Evolutionary conservation across 2,888 invertebrate species (phyloP), one percentile per base, ranked within the genome.

Genomic region (Ophion costatus): DNA sequence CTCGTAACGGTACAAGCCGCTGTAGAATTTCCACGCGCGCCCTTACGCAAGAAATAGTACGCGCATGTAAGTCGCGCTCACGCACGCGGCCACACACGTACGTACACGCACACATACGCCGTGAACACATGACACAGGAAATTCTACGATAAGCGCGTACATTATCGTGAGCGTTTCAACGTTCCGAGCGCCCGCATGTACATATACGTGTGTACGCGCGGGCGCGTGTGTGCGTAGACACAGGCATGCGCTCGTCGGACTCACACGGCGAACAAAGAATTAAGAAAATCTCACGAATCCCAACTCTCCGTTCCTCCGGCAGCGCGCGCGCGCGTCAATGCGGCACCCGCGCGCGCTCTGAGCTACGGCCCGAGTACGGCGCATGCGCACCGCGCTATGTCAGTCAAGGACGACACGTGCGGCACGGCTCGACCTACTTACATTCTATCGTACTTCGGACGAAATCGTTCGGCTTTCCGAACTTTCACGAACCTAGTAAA

Each of bases 321-420:
- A 5, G 51, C 17, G 51, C 51, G 51, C 51, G 51, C 57, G 82
- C 84, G 81, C 80, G 84, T 88, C 89, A 89, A 89, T 89, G 88
- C 90, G 89, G 89, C 89, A 88, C 88, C 88, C 51, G 17, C 17
- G 51, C 51, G 70, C 66, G 66, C 71, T 69, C 51, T 77, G 70
- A 67, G 78, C 88, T 66, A 51, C 17, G 51, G 33, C 74, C 82
- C 75, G 75, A 83, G 84, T 75, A 77, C 89, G 90, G 93, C 93
- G 93, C 92, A 90, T 92, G 93, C 93, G 93, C 92, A 89, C 88
- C 89, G 84, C 87, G 87, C 91, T 92, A 93, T 93, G 93, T 93
- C 93, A 93, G 93, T 93, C 93, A 94, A 93, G 93, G 93, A 93
- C 94, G 93, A 93, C 94, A 94, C 94, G 94, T 94, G 94, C 93